Evolutionary conservation across 2,797 vertebrate genomes (phyloP).

Genomic region (Hydrocynus forskahlii): DNA sequence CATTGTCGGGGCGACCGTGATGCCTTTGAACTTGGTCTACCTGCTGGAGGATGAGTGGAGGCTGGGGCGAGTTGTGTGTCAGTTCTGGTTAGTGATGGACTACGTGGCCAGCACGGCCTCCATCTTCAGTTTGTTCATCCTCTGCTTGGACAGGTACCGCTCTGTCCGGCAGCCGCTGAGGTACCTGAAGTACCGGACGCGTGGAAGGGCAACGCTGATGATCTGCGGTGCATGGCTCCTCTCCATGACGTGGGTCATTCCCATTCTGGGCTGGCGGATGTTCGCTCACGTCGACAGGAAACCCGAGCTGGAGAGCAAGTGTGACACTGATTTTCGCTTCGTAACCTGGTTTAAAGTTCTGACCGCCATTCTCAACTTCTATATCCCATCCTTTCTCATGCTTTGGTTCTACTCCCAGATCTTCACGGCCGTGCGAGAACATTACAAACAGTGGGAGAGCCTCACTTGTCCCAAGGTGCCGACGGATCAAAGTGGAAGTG

Average conservation of each 20-base stretch:
- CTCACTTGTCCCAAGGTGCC: slow-evolving; percentile 76
- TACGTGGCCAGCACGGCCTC: slow-evolving; percentile 96
- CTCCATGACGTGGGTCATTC: slow-evolving; percentile 89
- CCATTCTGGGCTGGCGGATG: slow-evolving; percentile 90
- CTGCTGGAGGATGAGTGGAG: slow-evolving; percentile 81
- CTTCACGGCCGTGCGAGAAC: slow-evolving; percentile 85
- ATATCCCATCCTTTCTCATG: slow-evolving; percentile 91
- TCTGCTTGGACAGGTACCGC: slow-evolving; percentile 93
- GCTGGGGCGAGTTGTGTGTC: slow-evolving; percentile 84
- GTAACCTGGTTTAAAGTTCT: slow-evolving; percentile 94
- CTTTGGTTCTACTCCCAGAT: slow-evolving; percentile 92
- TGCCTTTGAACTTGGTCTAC: slow-evolving; percentile 92
- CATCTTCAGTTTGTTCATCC: slow-evolving; percentile 92
- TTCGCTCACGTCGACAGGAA: slow-evolving; percentile 77
- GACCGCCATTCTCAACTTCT: slow-evolving; percentile 92
- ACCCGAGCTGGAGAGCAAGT: slow-evolving; percentile 78
- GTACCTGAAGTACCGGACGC: slow-evolving; percentile 92
- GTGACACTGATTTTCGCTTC: slow-evolving; percentile 91
- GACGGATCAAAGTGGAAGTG: slow-evolving; percentile 69
- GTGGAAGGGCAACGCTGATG: slow-evolving; percentile 81
- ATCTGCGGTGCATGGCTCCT: slow-evolving; percentile 90
- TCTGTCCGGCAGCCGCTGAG: slow-evolving; percentile 89
- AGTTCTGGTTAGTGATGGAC: slow-evolving; percentile 97
- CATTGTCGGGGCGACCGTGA: slow-evolving; percentile 89
- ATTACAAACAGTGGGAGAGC: slow-evolving; percentile 84